Base-by-base conservation (phyloP, 2,113 vertebrate species). In the Rhabdornis inornatus region DNA sequence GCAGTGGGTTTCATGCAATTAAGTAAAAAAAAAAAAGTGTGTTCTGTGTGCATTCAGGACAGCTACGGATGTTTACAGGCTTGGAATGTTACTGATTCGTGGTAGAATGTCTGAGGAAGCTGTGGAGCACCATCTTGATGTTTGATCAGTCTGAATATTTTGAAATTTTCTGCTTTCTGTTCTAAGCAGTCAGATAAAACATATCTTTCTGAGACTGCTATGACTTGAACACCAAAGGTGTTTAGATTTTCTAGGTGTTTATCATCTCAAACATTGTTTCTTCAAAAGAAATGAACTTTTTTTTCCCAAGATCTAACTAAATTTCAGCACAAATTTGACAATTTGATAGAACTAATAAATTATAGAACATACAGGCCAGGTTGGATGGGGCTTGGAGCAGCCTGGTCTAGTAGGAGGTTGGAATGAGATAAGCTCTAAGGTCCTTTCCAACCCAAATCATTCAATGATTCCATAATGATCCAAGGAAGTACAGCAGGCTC, bases 301-400 rank as follows among this genome's bases (percentile, higher is more conserved):
- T 65, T 68, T 40, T 28, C 6, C 39, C 10, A 68, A 87, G 31
- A 57, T 83, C 50, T 76, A 68, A 75, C 83, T 82, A 72, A 75
- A 84, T 90, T 96, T 84, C 82, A 86, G 80, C 72, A 87, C 52
- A 96, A 78, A 96, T 95, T 89, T 97, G 83, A 95, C 97, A 92
- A 97, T 98, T 96, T 96, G 93, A 50, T 93, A 79, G 92, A 92
- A 88, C 61, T 87, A 89, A 65, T 96, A 95, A 97, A 95, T 96
- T 95, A 86, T 37, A 87, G 74, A 96, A 79, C 92, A 91, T 94
- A 86, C 15, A 90, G 47, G 22, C 35, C 31, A 24, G 31, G 18
- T 2, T 69, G 63, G 56, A 44, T 63, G 40, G 63, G 35, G 14
- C 15, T 16, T 56, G 47, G 55, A 83, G 31, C 47, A 69, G 35